phyloP scores from a whole-genome alignment of 37 sponge, comb jelly and placozoan genomes.

The Chondrilla cf. caribensis region DNA sequence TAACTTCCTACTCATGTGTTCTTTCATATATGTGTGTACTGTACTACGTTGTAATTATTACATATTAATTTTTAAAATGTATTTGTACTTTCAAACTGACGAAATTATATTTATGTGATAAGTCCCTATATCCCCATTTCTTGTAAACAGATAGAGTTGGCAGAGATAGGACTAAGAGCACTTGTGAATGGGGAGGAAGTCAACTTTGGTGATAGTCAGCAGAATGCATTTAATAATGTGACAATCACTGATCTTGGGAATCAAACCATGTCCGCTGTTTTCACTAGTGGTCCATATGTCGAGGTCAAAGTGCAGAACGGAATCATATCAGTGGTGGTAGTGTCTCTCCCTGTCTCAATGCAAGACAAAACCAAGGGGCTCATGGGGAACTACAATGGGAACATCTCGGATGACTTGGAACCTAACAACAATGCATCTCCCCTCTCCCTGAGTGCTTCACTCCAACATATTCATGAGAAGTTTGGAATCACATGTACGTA shows the following conservation, averaged over 20 bases:
- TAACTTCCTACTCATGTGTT: no score
- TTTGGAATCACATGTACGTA: slow-evolving; percentile 50
- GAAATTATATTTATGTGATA: no score
- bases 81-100: no score
- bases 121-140: no score
- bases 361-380: slow-evolving; percentile 26
- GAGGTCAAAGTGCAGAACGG: slow-evolving; percentile 28
- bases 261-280: slow-evolving; percentile 14
- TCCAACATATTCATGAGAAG: slow-evolving; percentile 24
- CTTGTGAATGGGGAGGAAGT: slow-evolving; percentile 23
- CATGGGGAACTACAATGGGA: slow-evolving; percentile 37
- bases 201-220: not conserved
- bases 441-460: slow-evolving; percentile 23
- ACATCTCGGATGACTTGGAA: slow-evolving; percentile 34
- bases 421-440: slow-evolving; percentile 14
- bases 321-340: slow-evolving; percentile 28
- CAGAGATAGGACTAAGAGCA: slow-evolving; percentile 1
- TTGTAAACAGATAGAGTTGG: not conserved
- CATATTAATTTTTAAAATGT: no score
- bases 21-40: no score
- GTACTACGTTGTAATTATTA: no score
- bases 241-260: slow-evolving; percentile 12
- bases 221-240: slow-evolving; percentile 1
- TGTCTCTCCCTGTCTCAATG: slow-evolving; percentile 8
- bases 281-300: slow-evolving; percentile 13